Evolutionary conservation across 2,797 vertebrate genomes (phyloP), one percentile per base, ranked within the genome.

Genomic region (Notolabrus celidotus): DNA sequence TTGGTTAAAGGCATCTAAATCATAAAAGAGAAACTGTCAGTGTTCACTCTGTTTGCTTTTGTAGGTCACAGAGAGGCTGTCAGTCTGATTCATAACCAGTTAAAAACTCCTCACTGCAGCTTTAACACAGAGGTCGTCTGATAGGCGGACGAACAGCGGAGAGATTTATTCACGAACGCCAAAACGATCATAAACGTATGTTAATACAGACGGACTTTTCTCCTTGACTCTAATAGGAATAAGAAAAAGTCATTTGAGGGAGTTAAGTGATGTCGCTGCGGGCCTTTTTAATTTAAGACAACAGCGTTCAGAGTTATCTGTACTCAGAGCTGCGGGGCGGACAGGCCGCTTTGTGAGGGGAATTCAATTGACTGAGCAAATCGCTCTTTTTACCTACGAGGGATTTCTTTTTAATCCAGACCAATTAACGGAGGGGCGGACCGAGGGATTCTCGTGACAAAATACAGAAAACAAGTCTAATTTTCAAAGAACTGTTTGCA

Each of bases 261-360:
- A 88, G 86, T 90, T 91, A 88, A 92, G 86, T 74, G 83, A 33
- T 36, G 61, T 25, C 1, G 83, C 92, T 89, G 70, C 60, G 2
- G 86, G 93, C 89, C 77, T 84, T 94, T 94, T 94, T 93, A 94
- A 94, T 94, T 93, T 94, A 87, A 90, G 84, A 91, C 87, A 86
- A 83, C 87, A 88, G 88, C 86, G 41, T 80, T 82, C 61, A 55
- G 77, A 85, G 82, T 94, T 94, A 94, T 94, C 92, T 91, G 41
- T 67, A 41, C 77, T 59, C 29, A 52, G 63, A 52, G 88, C 91
- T 84, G 81, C 82, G 23, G 91, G 92, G 85, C 89, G 72, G 62
- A 63, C 76, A 67, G 83, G 76, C 83, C 78, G 74, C 72, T 78
- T 52, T 80, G 80, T 74, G 74, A 86, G 71, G 50, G 53, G 72